Evolutionary conservation across 1,140 invertebrate genomes (phyloP), one percentile per base, ranked within the genome.

Genomic region (Caenorhabditis elegans): DNA sequence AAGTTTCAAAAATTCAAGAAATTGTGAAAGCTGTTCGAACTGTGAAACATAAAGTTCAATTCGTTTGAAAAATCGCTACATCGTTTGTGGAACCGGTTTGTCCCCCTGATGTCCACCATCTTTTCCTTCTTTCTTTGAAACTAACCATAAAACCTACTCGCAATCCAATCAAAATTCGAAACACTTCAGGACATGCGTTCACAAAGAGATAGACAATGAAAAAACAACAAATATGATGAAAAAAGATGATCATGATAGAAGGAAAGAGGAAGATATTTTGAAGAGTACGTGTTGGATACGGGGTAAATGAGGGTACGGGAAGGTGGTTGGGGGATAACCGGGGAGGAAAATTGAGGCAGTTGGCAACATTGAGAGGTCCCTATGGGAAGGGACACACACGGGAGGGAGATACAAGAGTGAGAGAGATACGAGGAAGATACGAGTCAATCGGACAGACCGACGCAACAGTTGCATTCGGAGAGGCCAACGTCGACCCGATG

Each of bases 391-490:
- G n/a, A 60, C 11, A 53, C 3, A 24, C 11, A 22, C 15, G 15
- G 46, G 46, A 48, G 49, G 49, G 8, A 26, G 55, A 31, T n/a
- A 70, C 60, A 51, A 19, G 49, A 22, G n/a, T n/a, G 28, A n/a
- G 5, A 70, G 26, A 43, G 17, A 39, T 3, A 34, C 28, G 60
- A 70, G 53, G 15, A 13, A 28, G 4, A 60, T 4, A 34, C 34
- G 19, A 70, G 60, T 70, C 60, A 70, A 31, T 70, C 17, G 34
- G 60, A 70, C 60, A 70, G 60, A 70, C 60, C 60, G 19, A 39
- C 60, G 60, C 60, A 70, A 70, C 60, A 70, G 60, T 70, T 70
- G 60, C 60, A 70, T 70, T 70, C 60, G 60, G 31, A 39, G 60
- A 60, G 53, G 28, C n/a, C 49, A 60, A n/a, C 26, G 53, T 6